These are phyloP conservation scores for Cyprinodon diabolis DNA, from an alignment of 2,797 vertebrate genomes.

Conservation along the genomic window DNA sequence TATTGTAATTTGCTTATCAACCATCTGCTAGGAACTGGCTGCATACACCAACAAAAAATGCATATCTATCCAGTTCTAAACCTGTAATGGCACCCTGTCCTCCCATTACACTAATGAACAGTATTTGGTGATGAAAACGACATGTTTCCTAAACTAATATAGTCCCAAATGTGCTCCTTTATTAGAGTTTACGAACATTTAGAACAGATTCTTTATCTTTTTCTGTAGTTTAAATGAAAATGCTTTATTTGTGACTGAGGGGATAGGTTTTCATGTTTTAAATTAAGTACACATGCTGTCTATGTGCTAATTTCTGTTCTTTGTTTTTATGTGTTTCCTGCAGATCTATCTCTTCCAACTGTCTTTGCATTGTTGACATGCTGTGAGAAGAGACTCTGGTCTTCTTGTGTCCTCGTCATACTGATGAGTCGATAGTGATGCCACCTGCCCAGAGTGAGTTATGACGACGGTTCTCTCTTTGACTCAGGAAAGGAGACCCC, in stretches of 20 bases:
- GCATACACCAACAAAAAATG: slow-evolving; percentile 51
- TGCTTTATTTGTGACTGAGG: slow-evolving; percentile 37
- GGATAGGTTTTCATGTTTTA: slow-evolving; percentile 25
- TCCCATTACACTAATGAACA: slow-evolving; percentile 51
- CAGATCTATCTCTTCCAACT: slow-evolving; percentile 70
- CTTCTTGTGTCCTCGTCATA: slow-evolving; percentile 67
- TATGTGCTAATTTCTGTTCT: slow-evolving; percentile 28
- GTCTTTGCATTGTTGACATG: slow-evolving; percentile 62
- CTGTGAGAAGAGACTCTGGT: slow-evolving; percentile 68
- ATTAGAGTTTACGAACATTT: slow-evolving; percentile 29
- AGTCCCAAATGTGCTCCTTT: slow-evolving; percentile 13
- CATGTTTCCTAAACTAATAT: slow-evolving; percentile 32
- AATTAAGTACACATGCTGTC: slow-evolving; percentile 23
- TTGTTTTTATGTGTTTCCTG: slow-evolving; percentile 37
- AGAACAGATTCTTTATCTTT: slow-evolving; percentile 33
- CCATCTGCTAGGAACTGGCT: slow-evolving; percentile 70
- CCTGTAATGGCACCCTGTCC: slow-evolving; percentile 47
- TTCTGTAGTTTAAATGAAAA: slow-evolving; percentile 39
- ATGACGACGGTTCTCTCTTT: slow-evolving; percentile 67
- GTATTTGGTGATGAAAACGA: slow-evolving; percentile 26
- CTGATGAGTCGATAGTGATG: slow-evolving; percentile 64
- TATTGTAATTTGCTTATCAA: slow-evolving; percentile 61
- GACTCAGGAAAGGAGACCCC: slow-evolving; percentile 64
- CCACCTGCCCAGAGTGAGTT: slow-evolving; percentile 65
- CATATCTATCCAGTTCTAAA: slow-evolving; percentile 65